phyloP scores from a whole-genome alignment of 2,888 invertebrate genomes.

The Chrysina gloriosa region DNA sequence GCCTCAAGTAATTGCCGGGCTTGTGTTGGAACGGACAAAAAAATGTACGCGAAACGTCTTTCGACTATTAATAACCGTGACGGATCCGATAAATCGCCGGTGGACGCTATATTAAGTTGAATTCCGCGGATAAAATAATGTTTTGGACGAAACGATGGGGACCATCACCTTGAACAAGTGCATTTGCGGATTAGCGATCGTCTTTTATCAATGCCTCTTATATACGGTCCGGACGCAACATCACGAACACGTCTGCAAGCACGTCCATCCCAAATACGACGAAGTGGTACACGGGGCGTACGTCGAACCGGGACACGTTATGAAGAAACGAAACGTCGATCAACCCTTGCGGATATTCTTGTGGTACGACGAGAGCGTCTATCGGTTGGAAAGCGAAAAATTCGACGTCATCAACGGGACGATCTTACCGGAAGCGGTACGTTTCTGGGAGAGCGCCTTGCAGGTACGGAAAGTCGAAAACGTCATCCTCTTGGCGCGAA shows the following conservation, averaged over 20 bases:
- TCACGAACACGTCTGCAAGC: constrained; percentile 7
- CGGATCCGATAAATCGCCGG: no score
- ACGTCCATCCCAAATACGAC: constrained; percentile 18
- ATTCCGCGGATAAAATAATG: not conserved
- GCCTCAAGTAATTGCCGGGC: no score
- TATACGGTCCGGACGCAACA: constrained; percentile 12
- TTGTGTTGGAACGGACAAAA: no score
- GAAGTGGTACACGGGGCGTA: constrained; percentile 86
- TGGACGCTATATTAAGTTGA: not conserved
- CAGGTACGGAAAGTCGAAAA: constrained; percentile 88
- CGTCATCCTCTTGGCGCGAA: constrained; percentile 88
- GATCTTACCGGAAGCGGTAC: constrained; percentile 89
- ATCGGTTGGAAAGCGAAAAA: constrained; percentile 71
- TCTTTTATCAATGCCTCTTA: constrained; percentile 23
- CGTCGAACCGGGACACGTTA: constrained; percentile 81
- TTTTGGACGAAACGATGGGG: not conserved
- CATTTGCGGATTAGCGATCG: constrained; percentile 10
- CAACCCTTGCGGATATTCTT: constrained; percentile 87
- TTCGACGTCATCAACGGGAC: constrained; percentile 74
- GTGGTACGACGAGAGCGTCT: constrained; percentile 89
- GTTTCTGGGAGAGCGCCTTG: constrained; percentile 93
- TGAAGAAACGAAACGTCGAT: constrained; percentile 82
- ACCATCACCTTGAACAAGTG: not conserved
- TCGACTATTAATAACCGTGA: no score
- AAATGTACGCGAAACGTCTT: no score